These are phyloP conservation scores for Microcaecilia unicolor DNA, from an alignment of 2,797 vertebrate genomes.

Conservation along the genomic window DNA sequence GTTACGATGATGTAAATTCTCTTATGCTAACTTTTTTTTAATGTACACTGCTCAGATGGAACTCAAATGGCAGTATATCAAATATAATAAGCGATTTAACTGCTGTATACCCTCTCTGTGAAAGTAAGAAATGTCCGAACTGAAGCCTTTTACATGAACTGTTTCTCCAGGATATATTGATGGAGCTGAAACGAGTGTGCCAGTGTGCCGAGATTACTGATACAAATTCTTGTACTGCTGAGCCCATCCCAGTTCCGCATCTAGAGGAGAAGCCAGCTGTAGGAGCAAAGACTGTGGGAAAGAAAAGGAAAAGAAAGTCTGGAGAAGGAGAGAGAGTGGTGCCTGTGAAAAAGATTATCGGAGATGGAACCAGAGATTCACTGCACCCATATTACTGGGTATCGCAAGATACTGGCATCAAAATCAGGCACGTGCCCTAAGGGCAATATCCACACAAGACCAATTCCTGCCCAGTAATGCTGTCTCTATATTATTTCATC, in stretches of 20 bases:
- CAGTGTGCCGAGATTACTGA: slow-evolving; percentile 62
- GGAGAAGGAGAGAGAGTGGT: slow-evolving; percentile 28
- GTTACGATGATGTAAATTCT: too few relatives aligned
- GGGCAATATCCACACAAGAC: too few relatives aligned
- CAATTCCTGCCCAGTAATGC: too few relatives aligned
- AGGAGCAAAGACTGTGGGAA: slow-evolving; percentile 16
- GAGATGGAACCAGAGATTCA: slow-evolving; percentile 72
- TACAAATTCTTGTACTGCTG: slow-evolving; percentile 10
- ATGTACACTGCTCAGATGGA: too few relatives aligned
- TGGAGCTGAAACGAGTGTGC: slow-evolving; percentile 71
- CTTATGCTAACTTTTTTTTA: too few relatives aligned
- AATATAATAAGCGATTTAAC: too few relatives aligned
- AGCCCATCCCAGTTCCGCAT: slow-evolving; percentile 1
- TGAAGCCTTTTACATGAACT: too few relatives aligned
- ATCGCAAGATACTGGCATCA: slow-evolving; percentile 55
- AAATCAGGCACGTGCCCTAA: too few relatives aligned
- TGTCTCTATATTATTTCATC: too few relatives aligned
- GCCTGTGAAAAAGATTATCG: slow-evolving; percentile 75
- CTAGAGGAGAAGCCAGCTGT: slow-evolving; percentile 14
- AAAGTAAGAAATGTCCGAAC: too few relatives aligned
- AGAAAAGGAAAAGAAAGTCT: slow-evolving; percentile 65
- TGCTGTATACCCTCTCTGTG: too few relatives aligned
- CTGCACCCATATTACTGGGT: slow-evolving; percentile 61
- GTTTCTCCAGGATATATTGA: slow-evolving; percentile 80
- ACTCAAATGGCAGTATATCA: too few relatives aligned